These are phyloP conservation scores for Leptinotarsa tumamoca DNA, from an alignment of 2,888 invertebrate genomes.

Conservation along the genomic window DNA sequence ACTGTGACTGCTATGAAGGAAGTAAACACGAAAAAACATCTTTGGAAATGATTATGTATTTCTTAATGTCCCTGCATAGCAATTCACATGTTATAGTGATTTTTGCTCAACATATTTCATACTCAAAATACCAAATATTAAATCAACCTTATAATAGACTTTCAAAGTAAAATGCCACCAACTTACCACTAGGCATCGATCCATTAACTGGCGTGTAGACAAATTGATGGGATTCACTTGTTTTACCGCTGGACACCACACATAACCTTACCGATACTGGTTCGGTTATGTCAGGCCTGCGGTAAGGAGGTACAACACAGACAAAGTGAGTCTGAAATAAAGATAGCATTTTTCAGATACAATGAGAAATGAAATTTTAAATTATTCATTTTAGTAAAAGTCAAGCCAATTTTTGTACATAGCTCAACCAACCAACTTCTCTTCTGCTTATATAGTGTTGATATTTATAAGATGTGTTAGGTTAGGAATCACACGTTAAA, in stretches of 20 bases:
- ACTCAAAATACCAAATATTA: constrained; percentile 16
- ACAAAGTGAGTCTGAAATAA: constrained; percentile 83
- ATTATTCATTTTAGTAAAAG: no score
- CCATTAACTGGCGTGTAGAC: constrained; percentile 77
- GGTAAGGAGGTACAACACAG: constrained; percentile 86
- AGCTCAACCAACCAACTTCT: no score
- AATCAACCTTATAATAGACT: constrained; percentile 32
- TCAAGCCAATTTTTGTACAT: no score
- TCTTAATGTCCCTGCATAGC: neutral
- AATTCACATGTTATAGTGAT: neutral
- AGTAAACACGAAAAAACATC: no score
- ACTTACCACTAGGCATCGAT: constrained; percentile 65
- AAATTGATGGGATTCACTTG: constrained; percentile 87
- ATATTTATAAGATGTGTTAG: no score
- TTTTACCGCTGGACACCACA: constrained; percentile 87
- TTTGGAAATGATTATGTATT: no score
- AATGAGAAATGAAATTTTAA: neutral
- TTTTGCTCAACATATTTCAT: neutral
- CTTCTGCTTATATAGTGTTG: no score
- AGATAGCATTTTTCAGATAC: constrained; percentile 13
- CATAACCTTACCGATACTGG: constrained; percentile 81
- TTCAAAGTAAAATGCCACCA: constrained; percentile 55
- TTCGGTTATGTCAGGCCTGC: constrained; percentile 76
- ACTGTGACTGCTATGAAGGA: no score
- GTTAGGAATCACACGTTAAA: no score